Evolutionary conservation across 2,888 invertebrate genomes (phyloP), one percentile per base, ranked within the genome.

Genomic region (Synanthedon tipuliformis): DNA sequence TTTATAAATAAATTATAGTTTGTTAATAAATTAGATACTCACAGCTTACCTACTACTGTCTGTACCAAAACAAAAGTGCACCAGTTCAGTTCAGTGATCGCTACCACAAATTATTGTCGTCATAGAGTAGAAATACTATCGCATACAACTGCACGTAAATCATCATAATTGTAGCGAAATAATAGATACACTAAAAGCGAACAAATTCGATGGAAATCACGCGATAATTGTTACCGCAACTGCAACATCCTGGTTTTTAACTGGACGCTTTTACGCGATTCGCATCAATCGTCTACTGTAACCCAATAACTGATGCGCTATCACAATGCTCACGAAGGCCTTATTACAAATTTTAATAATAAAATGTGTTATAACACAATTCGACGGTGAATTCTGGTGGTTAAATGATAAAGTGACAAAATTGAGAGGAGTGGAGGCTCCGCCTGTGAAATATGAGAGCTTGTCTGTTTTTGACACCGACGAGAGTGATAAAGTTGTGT

Each of bases 321-420:
- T 8, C 55, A 71, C 58, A 57, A 82, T 82, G 81, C 56, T 67
- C 41, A 56, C 56, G 41, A 61, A 60, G 56, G 45, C 65, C 50
- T 52, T 75, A 13, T 57, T 76, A 48, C 63, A 57, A 10, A 52
- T 76, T 52, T 54, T 72, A 52, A 49, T 69, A 18, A 55, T 68
- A 4, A 71, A 71, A 63, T 16, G 1, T 16, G 15, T 23, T 18
- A 18, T 49, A 13, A 62, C 75, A 45, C 86, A 87, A 68, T 54
- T 81, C 18, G 74, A 78, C 52, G 85, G 85, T 41, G 77, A 80
- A 59, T 86, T 86, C 62, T 82, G 84, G 86, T 84, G 85, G 85
- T 56, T 84, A 13, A 74, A 81, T 54, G 65, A 76, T 40, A 75
- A 81, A 58, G 57, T 83, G 27, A 62, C 73, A 12, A 64, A 69